Evolutionary conservation across 2,113 vertebrate genomes (phyloP), one percentile per base, ranked within the genome.

Genomic region (Aptenodytes forsteri): DNA sequence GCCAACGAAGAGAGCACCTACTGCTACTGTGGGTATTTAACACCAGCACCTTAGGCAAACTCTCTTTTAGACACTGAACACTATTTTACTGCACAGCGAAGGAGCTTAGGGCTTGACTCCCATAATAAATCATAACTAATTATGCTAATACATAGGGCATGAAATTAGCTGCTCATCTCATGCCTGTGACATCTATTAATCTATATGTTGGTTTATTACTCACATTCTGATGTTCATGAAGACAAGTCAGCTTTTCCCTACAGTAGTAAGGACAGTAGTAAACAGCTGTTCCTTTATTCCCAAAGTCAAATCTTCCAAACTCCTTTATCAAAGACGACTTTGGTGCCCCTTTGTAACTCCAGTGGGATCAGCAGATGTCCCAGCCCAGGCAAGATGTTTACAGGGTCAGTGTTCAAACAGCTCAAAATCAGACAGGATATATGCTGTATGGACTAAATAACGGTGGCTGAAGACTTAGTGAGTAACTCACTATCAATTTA

Each of bases 41-140:
- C 11, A 59, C 34, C 1, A 1, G 23, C 32, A 70, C 55, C 32
- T 75, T 30, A 42, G 59, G 58, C 46, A 90, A 62, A 34, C 20
- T 29, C 22, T 81, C 52, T 32, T 84, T 82, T 13, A 70, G 16
- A 77, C 20, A 49, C 36, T 19, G 12, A 90, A 65, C 1, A 3
- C 11, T 79, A 6, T 52, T 93, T 76, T 76, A 85, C 40, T 86
- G 73, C 49, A 83, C 18, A 90, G 36, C 44, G 20, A 72, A 79
- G n/a, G 32, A 90, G 54, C 27, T 64, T 59, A 79, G 78, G 66
- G 21, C 17, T 90, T 91, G 44, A 66, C 34, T 93, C 22, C 36
- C 54, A 13, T 54, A 94, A 95, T 94, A 97, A 95, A 93, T 97
- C 75, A 70, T 70, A 93, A 30, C 49, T 93, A 94, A 92, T 95